Evolutionary conservation across 2,797 vertebrate genomes (phyloP), one percentile per base, ranked within the genome.

Genomic region (Neosalanx taihuensis): DNA sequence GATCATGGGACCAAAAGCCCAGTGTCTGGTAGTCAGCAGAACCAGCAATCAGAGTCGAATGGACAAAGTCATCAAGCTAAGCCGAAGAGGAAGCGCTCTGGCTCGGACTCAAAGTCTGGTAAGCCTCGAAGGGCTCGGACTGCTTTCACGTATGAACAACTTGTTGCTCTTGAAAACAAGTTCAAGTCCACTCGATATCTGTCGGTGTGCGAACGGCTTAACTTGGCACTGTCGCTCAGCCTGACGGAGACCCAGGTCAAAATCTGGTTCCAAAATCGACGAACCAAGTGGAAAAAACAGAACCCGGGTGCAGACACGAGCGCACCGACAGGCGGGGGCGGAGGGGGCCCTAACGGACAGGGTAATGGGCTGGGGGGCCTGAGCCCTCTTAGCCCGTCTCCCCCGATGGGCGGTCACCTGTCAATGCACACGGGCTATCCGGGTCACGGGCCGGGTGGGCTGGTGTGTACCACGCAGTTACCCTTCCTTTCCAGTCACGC

Each of bases 221-320:
- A 97, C 88, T 87, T 97, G 91, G 96, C 96, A 0, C 89, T 97
- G 82, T 97, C 96, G 0, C 92, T 97, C 4, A 97, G 96, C 73
- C 92, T 97, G 76, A 97, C 96, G 0, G 96, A 97, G 90, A 97
- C 96, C 29, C 96, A 97, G 89, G 96, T 97, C 65, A 97, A 97
- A 90, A 97, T 97, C 84, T 96, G 96, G 96, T 97, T 97, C 88
- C 96, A 97, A 90, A 97, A 97, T 85, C 94, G 96, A 17, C 90
- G 96, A 74, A 97, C 96, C 87, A 97, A 97, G 90, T 97, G 96
- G 95, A 97, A 97, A 94, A 97, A 97, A 83, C 95, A 97, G 85
- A 97, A 97, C 82, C 96, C 96, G 0, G 96, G 95, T 0, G 96
- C 96, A 0, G 96, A 97, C 88, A 97, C 96, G 0, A 97, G 96